Evolutionary conservation across 64 coral and sea anemone genomes (phyloP), one percentile per base, ranked within the genome.

Genomic region (Porites lutea): DNA sequence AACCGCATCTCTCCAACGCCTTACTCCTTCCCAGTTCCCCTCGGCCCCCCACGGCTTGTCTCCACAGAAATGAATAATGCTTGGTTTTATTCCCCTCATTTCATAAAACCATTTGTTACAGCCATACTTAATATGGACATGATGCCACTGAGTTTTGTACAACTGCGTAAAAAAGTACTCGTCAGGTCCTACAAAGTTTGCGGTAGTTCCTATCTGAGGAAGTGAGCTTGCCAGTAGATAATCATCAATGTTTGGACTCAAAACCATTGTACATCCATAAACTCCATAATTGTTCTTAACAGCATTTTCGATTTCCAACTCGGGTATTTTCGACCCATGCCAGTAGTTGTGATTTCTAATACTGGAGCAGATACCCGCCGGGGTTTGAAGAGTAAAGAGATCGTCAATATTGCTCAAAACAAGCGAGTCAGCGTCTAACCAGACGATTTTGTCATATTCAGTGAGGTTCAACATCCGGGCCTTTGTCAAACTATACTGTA

Each of bases 161-260:
- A 96, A 52, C 59, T 93, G 89, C 12, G 95, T 96, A 65, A 96
- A 96, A 57, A 93, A 96, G 22, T 90, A 72, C 21, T 96, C 95
- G 80, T 93, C 91, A 13, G 95, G 95, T 52, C 91, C 88, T 48
- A 87, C 84, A 57, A 93, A 96, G 20, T 73, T 86, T 27, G 70
- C 59, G 44, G 67, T 65, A 18, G 90, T 79, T 15, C 95, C 95
- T n/a, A 92, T 86, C 12, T 64, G 72, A 9, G 79, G 91, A 37
- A 90, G 91, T 48, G 91, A 93, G 52, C 82, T 91, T 8, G 91
- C 87, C 51, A 90, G 13, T 15, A 93, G 71, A 61, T 90, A 96
- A 50, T 93, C 49, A 48, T 93, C 88, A 8, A 93, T 65, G 16
- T 65, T 90, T 20, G 95, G 95, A 18, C 68, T 66, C 22, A 96